Conservation (phyloP, 2,113 vertebrate genomes). For the Pelobates fuscus region DNA sequence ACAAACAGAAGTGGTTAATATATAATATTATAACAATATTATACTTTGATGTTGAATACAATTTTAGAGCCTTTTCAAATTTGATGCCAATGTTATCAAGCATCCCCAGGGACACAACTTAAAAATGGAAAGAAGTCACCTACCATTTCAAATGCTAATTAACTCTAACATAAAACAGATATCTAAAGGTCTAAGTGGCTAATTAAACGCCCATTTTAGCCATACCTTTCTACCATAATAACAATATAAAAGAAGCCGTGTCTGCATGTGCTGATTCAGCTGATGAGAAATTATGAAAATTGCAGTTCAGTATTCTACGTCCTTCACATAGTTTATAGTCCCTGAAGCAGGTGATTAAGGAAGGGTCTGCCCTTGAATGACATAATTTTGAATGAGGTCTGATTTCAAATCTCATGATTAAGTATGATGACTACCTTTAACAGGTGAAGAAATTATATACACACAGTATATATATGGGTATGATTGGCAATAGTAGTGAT, state of each 20-base stretch:
- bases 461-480: too few relatives aligned
- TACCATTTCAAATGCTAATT: conserved; percentile 19
- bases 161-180: conserved; percentile 15
- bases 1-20: not conserved
- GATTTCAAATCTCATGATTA: not conserved
- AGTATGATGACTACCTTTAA: not conserved
- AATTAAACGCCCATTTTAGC: conserved; percentile 19
- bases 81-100: conserved; percentile 6
- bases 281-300: not conserved
- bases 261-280: conserved; percentile 24
- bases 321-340: conserved; percentile 33
- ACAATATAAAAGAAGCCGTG: not conserved
- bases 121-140: conserved; percentile 30
- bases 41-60: not conserved
- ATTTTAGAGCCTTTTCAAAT: not conserved
- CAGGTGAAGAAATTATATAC: not conserved
- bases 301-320: conserved; percentile 6
- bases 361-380: not conserved
- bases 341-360: conserved; percentile 20
- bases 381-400: conserved; percentile 1
- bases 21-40: not conserved
- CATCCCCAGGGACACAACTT: conserved; percentile 7
- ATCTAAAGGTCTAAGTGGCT: not conserved
- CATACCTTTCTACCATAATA: not conserved
- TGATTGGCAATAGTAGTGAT: too few relatives aligned